A percentile compares a stretch with the other conserved stretches of the same genome.
Evolutionary conservation across 1,140 invertebrate species (phyloP).

Genomic region (Ips typographus): DNA sequence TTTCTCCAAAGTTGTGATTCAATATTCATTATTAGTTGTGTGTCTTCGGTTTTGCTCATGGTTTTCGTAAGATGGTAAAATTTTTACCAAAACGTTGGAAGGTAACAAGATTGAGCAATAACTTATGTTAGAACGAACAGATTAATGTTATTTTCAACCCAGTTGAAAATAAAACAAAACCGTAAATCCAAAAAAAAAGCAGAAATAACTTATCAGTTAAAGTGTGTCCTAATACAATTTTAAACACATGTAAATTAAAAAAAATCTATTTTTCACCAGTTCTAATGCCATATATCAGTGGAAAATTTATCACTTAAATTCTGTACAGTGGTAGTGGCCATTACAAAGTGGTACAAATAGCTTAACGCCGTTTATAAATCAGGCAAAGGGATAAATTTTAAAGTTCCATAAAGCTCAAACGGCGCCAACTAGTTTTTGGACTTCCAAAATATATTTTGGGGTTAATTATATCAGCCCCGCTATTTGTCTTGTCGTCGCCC

Average conservation of each 20-base stretch:
- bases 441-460: constrained; percentile 32
- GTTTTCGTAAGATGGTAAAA: no score
- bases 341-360: constrained; percentile 37
- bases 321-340: constrained; percentile 35
- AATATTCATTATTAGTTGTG: no score
- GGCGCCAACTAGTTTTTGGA: constrained; percentile 36
- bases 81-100: no score
- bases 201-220: no score
- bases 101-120: no score
- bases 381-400: constrained; percentile 35
- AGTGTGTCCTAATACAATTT: not conserved
- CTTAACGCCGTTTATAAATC: constrained; percentile 36
- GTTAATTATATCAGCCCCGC: constrained; percentile 31
- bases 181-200: no score
- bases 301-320: constrained; percentile 36
- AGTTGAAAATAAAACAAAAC: no score
- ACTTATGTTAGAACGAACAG: no score
- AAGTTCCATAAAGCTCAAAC: constrained; percentile 36
- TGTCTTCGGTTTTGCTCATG: no score
- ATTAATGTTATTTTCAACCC: no score
- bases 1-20: no score
- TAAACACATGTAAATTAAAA: constrained; percentile 25
- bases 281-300: constrained; percentile 32
- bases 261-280: constrained; percentile 27
- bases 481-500: constrained; percentile 23